phyloP scores from a whole-genome alignment of 2,113 vertebrate genomes.

The Ochotona curzoniae region DNA sequence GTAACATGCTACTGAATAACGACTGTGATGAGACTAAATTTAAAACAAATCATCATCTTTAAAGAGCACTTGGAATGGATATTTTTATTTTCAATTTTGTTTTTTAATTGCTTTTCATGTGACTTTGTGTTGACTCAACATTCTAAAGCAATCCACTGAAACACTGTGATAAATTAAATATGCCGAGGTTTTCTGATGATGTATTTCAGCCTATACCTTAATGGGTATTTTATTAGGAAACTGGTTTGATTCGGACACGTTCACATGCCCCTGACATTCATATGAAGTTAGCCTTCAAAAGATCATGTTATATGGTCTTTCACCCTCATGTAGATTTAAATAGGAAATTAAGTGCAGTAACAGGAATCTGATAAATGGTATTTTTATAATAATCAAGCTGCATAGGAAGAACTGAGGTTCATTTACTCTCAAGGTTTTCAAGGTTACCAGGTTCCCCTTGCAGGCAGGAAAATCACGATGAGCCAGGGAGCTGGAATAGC shows the following conservation, averaged over 20 bases:
- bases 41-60: constrained; percentile 63
- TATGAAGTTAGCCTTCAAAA: background rate
- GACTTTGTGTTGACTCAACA: constrained; percentile 45
- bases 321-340: background rate
- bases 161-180: background rate
- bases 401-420: too few relatives aligned
- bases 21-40: constrained; percentile 20
- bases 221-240: background rate
- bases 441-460: too few relatives aligned
- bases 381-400: background rate
- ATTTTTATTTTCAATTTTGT: constrained; percentile 41
- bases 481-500: too few relatives aligned
- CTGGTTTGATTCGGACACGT: constrained; percentile 11
- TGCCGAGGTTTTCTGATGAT: background rate
- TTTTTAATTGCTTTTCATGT: constrained; percentile 17
- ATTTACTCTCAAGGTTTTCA: too few relatives aligned
- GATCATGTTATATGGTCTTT: background rate
- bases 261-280: background rate
- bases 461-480: too few relatives aligned
- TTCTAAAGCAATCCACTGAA: constrained; percentile 5
- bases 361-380: background rate
- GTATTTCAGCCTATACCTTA: background rate
- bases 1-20: too few relatives aligned
- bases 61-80: constrained; percentile 21
- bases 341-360: background rate